Percentiles rank a stretch among this genome's conserved stretches.
These are phyloP conservation scores for Mimumesa dahlbomi DNA, from an alignment of 2,888 invertebrate genomes.

Conservation along the genomic window DNA sequence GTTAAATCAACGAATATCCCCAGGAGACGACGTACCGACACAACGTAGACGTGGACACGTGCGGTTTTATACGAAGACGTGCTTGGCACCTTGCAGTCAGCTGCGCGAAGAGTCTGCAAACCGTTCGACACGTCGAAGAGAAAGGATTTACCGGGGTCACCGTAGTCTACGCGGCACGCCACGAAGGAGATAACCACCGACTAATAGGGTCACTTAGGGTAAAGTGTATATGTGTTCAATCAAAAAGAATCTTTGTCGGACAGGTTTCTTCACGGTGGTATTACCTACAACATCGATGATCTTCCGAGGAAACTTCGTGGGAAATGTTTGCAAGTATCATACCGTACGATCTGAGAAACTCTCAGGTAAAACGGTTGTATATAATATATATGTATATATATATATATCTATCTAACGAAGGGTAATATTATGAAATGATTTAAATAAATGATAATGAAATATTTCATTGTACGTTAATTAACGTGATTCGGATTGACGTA, in stretches of 20 bases:
- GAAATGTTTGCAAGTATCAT: conserved; percentile 41
- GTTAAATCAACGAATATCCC: conserved; percentile 29
- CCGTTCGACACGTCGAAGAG: conserved; percentile 59
- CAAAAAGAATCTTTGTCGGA: conserved; percentile 49
- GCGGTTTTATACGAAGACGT: conserved; percentile 27
- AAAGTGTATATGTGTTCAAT: conserved; percentile 32
- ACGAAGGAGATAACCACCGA: conserved; percentile 57
- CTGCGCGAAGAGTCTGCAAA: conserved; percentile 39
- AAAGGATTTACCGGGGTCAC: conserved; percentile 68
- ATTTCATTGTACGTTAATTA: too few species aligned
- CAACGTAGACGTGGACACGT: conserved; percentile 26
- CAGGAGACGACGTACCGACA: background rate
- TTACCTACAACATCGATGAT: conserved; percentile 32
- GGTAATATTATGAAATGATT: too few species aligned
- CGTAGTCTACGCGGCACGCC: conserved; percentile 49
- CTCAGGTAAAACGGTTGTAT: too few species aligned
- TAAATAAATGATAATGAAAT: too few species aligned
- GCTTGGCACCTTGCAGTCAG: conserved; percentile 41
- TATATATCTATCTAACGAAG: too few species aligned
- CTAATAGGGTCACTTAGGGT: conserved; percentile 63
- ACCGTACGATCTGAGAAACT: conserved; percentile 37
- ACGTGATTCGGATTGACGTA: too few species aligned
- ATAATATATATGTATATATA: too few species aligned
- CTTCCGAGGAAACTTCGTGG: conserved; percentile 40
- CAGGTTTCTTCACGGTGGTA: conserved; percentile 44